These are phyloP conservation scores for Bradypus variegatus DNA, from an alignment of 2,797 vertebrate genomes.

Conservation along the genomic window DNA sequence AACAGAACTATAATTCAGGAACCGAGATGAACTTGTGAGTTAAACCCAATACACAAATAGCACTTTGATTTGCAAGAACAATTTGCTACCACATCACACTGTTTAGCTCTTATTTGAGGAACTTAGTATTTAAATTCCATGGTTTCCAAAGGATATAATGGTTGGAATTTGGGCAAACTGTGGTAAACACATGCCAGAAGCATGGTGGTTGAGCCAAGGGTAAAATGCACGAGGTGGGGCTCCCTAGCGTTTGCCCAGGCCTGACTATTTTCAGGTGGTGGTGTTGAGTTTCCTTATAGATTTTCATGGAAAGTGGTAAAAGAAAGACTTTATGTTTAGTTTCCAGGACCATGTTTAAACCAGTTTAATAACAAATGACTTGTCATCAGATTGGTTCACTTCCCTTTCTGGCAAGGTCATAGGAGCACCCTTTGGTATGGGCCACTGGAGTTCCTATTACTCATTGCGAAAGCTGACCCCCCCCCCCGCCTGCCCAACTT, in stretches of 20 bases:
- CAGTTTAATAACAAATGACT: background rate
- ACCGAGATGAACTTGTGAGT: background rate
- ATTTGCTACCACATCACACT: background rate
- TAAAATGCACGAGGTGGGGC: background rate
- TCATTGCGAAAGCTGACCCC: background rate
- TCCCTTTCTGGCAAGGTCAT: background rate
- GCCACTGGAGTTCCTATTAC: background rate
- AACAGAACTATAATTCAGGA: background rate
- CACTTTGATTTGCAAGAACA: constrained; percentile 34
- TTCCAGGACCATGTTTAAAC: background rate
- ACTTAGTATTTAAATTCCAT: constrained; percentile 10
- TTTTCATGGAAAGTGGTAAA: background rate
- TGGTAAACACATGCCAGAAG: background rate
- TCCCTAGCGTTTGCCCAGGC: background rate
- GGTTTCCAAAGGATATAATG: background rate
- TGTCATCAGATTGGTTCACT: background rate
- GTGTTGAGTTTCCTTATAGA: background rate
- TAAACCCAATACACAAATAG: background rate
- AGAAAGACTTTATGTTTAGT: background rate
- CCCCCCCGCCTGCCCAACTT: background rate
- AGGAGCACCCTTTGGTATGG: background rate
- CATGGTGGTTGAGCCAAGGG: background rate
- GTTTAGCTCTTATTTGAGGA: background rate
- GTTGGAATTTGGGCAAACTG: background rate
- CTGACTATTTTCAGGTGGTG: background rate